Evolutionary conservation across 2,797 vertebrate genomes (phyloP), one percentile per base, ranked within the genome.

Genomic region (Loriculus beryllinus): DNA sequence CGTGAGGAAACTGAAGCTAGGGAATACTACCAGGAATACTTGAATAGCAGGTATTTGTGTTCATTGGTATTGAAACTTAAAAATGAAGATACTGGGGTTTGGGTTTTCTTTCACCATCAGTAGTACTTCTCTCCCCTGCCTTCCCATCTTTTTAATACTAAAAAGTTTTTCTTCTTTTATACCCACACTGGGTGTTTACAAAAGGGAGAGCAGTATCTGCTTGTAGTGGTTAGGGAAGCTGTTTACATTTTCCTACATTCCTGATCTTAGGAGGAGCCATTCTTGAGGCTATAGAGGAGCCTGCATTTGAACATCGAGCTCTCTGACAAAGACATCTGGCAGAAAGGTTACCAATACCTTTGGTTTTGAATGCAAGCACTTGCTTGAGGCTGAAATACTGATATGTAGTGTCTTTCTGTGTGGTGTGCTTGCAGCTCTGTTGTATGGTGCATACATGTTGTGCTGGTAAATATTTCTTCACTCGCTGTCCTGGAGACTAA

Each of bases 391-490:
- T 82, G 31, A 72, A 90, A 52, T 52, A 49, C 31, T 92, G 80
- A 81, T 67, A 52, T 84, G 78, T 56, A 39, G 26, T 83, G 72
- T 86, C 33, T 70, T 81, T 88, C 63, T 31, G 42, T 72, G 60
- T 60, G 43, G 9, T 92, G 47, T 70, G 25, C 39, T 90, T 88
- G 80, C 56, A 88, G 35, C 45, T 72, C 67, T 82, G 35, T 52
- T 70, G n/a, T 74, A 16, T 59, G 54, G 35, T 19, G 40, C 48
- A 17, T 5, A 15, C 20, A 49, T 45, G 70, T 76, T 83, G 67
- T 60, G 33, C 48, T 86, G 63, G 63, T 93, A 95, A 95, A 90
- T 90, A 84, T 86, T 90, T 90, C 63, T 77, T 83, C 23, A 33
- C 35, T 86, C 0, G 3, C 67, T 67, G 31, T 82, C 40, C 77